Percentiles rank a stretch among this genome's conserved stretches.
These are phyloP conservation scores for Rachycentron canadum DNA, from an alignment of 2,797 vertebrate genomes.

Conservation along the genomic window DNA sequence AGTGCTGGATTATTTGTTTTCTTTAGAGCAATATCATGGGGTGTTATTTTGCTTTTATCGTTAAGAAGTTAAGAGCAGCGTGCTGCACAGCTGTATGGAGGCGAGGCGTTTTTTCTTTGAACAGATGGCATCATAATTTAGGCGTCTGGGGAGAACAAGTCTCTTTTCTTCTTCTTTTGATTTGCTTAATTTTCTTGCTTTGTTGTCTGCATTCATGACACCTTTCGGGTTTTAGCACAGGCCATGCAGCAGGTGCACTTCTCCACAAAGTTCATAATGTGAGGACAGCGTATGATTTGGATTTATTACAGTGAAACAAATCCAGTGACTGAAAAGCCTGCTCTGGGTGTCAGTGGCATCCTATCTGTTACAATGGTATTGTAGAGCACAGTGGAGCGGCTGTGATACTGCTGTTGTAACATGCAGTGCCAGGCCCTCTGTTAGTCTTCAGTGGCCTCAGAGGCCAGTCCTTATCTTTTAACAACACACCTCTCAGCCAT, in stretches of 20 bases:
- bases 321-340: constrained; percentile 47
- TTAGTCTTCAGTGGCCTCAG: constrained; percentile 80
- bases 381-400: constrained; percentile 72
- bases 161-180: constrained; percentile 47
- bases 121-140: constrained; percentile 62
- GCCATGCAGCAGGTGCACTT: constrained; percentile 7
- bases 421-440: constrained; percentile 78
- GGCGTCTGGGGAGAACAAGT: constrained; percentile 51
- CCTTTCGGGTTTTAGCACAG: constrained; percentile 17
- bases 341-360: constrained; percentile 59
- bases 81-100: constrained; percentile 61
- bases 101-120: constrained; percentile 58
- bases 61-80: constrained; percentile 56
- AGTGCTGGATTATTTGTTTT: constrained; percentile 61
- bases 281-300: constrained; percentile 50
- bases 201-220: constrained; percentile 37
- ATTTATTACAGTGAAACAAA: constrained; percentile 52
- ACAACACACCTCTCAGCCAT: constrained; percentile 85
- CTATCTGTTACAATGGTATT: constrained; percentile 79
- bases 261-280: constrained; percentile 33
- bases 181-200: constrained; percentile 54
- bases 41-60: constrained; percentile 57
- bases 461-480: constrained; percentile 86
- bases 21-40: constrained; percentile 28
- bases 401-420: constrained; percentile 79